Evolutionary conservation across 2,113 vertebrate species (phyloP).

Genomic region (Passer domesticus): DNA sequence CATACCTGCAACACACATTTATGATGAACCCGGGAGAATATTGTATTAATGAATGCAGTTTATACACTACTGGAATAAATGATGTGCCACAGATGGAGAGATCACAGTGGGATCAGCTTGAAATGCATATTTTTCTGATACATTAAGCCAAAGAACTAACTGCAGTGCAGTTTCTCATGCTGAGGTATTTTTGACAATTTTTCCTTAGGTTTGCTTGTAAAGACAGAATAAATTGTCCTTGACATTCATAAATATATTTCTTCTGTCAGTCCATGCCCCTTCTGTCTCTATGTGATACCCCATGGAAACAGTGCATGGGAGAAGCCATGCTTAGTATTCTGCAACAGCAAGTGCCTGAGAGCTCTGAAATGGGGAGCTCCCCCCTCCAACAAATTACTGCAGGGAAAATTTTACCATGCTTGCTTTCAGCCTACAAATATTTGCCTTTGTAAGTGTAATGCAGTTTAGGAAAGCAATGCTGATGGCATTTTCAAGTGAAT

Average conservation of each 20-base stretch:
- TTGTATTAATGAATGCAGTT: conserved; percentile 3
- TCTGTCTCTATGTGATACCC: neutral
- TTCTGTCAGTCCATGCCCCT: neutral
- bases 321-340: neutral
- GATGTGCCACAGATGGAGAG: neutral
- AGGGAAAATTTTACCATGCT: neutral
- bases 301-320: neutral
- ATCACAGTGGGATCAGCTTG: neutral
- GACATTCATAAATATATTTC: neutral
- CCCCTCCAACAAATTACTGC: neutral
- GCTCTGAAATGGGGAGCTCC: neutral
- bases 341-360: neutral
- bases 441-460: neutral
- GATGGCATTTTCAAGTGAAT: neutral
- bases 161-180: neutral
- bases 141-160: neutral
- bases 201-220: conserved; percentile 16
- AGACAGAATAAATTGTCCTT: conserved; percentile 22
- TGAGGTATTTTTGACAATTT: conserved; percentile 19
- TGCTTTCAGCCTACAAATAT: neutral
- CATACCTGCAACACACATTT: neutral
- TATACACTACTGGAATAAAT: neutral
- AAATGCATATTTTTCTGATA: conserved; percentile 26
- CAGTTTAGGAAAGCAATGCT: neutral
- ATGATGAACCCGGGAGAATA: neutral